Evolutionary conservation across 1,140 invertebrate species (phyloP).

Genomic region (Galendromus occidentalis): DNA sequence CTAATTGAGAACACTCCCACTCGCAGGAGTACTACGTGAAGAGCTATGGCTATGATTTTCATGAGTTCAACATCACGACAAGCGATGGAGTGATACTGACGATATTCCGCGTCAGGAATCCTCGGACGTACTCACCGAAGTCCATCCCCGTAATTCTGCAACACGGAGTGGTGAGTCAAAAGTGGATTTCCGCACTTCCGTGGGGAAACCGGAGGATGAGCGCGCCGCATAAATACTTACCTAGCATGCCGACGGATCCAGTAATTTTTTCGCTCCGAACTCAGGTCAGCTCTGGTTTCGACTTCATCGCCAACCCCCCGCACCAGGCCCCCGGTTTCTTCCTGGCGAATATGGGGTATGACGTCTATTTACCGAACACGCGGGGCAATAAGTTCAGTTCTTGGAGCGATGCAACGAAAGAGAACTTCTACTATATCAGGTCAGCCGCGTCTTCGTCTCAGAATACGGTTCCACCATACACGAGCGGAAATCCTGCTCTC

Average conservation of each 20-base stretch:
- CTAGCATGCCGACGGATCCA: too few species aligned
- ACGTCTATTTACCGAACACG: not conserved
- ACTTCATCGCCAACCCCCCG: constrained; percentile 6
- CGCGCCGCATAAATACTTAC: too few species aligned
- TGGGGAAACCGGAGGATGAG: too few species aligned
- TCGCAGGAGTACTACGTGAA: not conserved
- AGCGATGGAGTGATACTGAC: not conserved
- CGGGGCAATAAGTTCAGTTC: constrained; percentile 8
- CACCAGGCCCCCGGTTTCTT: constrained; percentile 1
- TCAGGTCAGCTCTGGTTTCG: constrained; percentile 3
- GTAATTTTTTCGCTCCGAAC: not conserved
- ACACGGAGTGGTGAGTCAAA: not conserved
- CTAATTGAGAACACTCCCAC: too few species aligned
- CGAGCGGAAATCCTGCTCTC: too few species aligned
- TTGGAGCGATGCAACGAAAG: not conserved
- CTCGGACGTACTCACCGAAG: not conserved
- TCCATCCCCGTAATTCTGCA: constrained; percentile 3
- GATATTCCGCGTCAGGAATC: constrained; percentile 7
- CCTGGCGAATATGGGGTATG: not conserved
- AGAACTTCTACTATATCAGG: not conserved
- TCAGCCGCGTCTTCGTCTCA: not conserved
- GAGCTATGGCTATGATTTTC: not conserved
- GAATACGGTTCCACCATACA: too few species aligned
- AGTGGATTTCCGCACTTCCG: too few species aligned
- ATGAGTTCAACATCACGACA: constrained; percentile 7